Evolutionary conservation across 2,888 invertebrate species (phyloP).

Genomic region (Ormyrus labotus): DNA sequence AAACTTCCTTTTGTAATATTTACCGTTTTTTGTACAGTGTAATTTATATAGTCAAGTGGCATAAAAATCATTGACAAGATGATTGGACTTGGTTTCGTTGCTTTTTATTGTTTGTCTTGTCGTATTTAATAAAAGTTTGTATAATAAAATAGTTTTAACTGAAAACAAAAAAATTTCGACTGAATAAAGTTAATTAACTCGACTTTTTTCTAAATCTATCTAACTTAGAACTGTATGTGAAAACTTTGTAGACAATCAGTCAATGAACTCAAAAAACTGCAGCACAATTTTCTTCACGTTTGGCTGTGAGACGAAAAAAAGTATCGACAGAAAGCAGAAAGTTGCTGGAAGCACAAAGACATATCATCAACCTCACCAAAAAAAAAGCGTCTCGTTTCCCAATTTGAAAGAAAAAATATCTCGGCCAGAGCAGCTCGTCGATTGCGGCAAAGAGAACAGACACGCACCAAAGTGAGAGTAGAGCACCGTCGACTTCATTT

Average conservation of each 20-base stretch:
- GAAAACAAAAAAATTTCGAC: too few relatives aligned
- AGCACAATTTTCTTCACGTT: neutral
- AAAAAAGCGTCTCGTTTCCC: neutral
- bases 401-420: neutral
- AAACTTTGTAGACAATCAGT: conserved; percentile 8
- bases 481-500: conserved; percentile 43
- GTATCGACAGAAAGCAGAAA: conserved; percentile 1
- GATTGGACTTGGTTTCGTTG: too few relatives aligned
- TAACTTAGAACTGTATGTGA: too few relatives aligned
- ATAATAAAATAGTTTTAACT: too few relatives aligned
- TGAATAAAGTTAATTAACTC: too few relatives aligned
- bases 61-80: too few relatives aligned
- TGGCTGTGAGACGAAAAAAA: conserved; percentile 28
- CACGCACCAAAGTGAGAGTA: conserved; percentile 20
- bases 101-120: too few relatives aligned
- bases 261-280: neutral
- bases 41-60: too few relatives aligned
- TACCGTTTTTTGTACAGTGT: too few relatives aligned
- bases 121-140: too few relatives aligned
- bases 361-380: neutral
- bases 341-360: conserved; percentile 15
- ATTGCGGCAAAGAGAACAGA: conserved; percentile 22
- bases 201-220: too few relatives aligned
- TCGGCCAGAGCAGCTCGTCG: neutral
- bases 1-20: too few relatives aligned